Base-by-base conservation (phyloP, 2,888 invertebrate species). In the Odontothrips loti region DNA sequence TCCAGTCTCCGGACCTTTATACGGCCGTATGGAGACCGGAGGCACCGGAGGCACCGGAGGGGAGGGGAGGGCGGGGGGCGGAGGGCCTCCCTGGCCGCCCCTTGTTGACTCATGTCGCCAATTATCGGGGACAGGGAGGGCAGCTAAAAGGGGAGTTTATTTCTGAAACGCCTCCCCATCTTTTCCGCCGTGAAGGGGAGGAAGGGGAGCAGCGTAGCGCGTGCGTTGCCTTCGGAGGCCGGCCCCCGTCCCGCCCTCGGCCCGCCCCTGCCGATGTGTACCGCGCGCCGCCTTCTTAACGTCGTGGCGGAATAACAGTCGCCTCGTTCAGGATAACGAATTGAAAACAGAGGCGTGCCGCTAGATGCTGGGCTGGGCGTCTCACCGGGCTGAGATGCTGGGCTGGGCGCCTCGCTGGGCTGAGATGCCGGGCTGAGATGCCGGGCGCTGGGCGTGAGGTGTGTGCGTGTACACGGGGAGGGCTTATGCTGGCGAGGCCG, bases 301-400 rank as follows among this genome's bases (percentile, higher is more conserved):
- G 34, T 43, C 6, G 34, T 43, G 3, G 6, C 34, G 34, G 34
- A 43, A 43, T 43, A 43, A 43, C 34, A 43, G 34, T 43, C 34
- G 34, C 34, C 34, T 43, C 34, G 34, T 43, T 43, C 34, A 6
- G 34, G 34, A 43, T 17, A 58, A 58, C 58, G 58, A 58, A 58
- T 58, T 58, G 58, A 58, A 58, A 58, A 58, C 58, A 58, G 58
- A 58, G 58, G 58, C 34, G 34, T n/a, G n/a, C n/a, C n/a, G n/a
- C n/a, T n/a, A n/a, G n/a, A n/a, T n/a, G n/a, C 51, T 1, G 51
- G 15, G 51, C 51, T 51, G 11, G 11, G 1, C 51, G 51, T 51
- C 51, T 51, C 51, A 17, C 51, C 15, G 51, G 15, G 51, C 11
- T 11, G 1, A 11, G 48, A 48, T 9, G 48, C 48, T 9, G 12